Percentiles rank a stretch among this genome's conserved stretches.
These are phyloP conservation scores for Pithys albifrons DNA, from an alignment of 2,113 vertebrate genomes.

Conservation along the genomic window DNA sequence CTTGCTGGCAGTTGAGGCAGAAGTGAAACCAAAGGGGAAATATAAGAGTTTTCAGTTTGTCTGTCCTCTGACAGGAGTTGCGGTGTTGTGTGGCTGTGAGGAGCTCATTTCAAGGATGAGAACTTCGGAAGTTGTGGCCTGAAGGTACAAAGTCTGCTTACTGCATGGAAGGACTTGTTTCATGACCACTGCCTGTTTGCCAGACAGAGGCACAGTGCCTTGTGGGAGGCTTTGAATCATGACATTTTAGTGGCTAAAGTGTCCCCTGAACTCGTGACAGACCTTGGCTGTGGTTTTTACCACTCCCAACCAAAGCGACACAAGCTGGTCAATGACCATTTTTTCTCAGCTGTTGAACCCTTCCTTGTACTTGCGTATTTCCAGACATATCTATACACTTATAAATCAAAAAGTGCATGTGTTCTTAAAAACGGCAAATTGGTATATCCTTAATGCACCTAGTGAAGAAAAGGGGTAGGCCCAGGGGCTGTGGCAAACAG, in stretches of 20 bases:
- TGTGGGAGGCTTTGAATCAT: background rate
- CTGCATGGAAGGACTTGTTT: background rate
- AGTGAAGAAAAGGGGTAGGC: background rate
- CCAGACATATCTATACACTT: background rate
- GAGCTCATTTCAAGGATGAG: background rate
- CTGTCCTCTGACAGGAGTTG: background rate
- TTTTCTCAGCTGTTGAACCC: background rate
- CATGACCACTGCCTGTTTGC: background rate
- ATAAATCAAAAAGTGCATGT: background rate
- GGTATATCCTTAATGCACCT: background rate
- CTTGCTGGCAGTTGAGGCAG: background rate
- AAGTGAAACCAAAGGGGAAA: background rate
- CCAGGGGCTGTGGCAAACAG: background rate
- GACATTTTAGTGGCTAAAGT: background rate
- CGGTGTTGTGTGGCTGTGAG: rapidly evolving
- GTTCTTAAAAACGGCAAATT: background rate
- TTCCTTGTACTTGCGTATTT: background rate
- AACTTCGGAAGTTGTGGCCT: background rate
- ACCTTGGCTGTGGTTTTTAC: background rate
- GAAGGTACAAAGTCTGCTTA: background rate
- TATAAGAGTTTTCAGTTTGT: rapidly evolving
- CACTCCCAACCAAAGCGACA: background rate
- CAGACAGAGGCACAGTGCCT: background rate
- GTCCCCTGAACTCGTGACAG: background rate
- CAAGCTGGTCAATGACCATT: background rate